Conservation (phyloP, 2,113 vertebrate genomes). For the Triplophysa siluroides region DNA sequence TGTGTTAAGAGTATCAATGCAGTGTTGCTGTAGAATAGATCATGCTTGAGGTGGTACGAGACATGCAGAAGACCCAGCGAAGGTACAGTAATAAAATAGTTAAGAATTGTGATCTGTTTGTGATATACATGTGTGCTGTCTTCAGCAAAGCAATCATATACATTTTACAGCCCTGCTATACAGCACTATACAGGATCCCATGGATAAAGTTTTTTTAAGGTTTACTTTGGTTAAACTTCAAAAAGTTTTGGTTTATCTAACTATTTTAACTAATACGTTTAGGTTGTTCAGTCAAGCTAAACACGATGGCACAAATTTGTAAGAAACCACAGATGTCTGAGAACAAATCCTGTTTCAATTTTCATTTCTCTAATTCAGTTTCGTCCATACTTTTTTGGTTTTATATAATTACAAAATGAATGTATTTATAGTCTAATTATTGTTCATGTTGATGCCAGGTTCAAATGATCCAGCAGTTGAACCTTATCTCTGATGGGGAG, state of each 20-base stretch:
- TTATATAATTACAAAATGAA: too few relatives aligned
- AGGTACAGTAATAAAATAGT: background rate
- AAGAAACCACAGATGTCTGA: background rate
- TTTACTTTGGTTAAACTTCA: too few relatives aligned
- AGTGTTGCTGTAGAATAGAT: background rate
- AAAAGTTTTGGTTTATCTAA: too few relatives aligned
- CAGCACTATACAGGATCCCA: background rate
- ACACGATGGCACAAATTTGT: background rate
- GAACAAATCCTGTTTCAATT: background rate
- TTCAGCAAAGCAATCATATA: background rate
- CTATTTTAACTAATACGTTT: too few relatives aligned
- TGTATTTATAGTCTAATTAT: background rate
- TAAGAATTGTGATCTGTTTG: too few relatives aligned
- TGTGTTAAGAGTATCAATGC: background rate
- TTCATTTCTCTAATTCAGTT: background rate
- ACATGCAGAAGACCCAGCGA: background rate
- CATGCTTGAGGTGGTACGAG: background rate
- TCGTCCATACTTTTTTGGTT: background rate
- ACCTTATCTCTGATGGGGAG: background rate
- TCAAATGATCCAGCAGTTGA: background rate
- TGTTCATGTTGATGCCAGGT: slow-evolving; percentile 6
- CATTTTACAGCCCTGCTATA: background rate
- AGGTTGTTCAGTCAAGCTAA: background rate
- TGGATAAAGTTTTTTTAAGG: too few relatives aligned
- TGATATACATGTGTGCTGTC: too few relatives aligned